Conservation (phyloP, 2,797 vertebrate genomes). For the Trichosurus vulpecula region DNA sequence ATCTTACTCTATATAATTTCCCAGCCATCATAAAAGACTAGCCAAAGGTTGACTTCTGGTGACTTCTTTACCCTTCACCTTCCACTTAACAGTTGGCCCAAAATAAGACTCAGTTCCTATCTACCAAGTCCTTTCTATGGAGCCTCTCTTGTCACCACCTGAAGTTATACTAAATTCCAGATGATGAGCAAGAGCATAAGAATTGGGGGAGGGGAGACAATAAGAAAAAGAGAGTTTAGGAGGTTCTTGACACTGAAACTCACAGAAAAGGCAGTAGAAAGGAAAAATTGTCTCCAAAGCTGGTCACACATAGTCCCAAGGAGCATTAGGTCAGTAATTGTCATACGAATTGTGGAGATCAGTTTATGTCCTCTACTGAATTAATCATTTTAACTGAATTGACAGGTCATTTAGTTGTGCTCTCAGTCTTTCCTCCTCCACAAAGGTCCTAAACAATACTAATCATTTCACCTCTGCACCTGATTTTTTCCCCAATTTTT, state of each 20-base stretch:
- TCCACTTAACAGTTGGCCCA: slow-evolving; percentile 60
- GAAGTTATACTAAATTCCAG: slow-evolving; percentile 30
- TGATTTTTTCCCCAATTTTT: neutral
- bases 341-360: neutral
- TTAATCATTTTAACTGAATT: neutral
- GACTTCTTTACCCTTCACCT: slow-evolving; percentile 59
- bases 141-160: slow-evolving; percentile 59
- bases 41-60: slow-evolving; percentile 49
- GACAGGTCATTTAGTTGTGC: neutral
- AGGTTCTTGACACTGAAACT: neutral
- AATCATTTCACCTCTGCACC: neutral
- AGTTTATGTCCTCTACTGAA: neutral
- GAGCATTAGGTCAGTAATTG: neutral
- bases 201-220: neutral
- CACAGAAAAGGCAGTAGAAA: neutral
- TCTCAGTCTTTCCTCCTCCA: neutral
- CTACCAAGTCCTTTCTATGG: slow-evolving; percentile 27
- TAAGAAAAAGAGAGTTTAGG: slow-evolving; percentile 24
- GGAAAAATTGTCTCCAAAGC: neutral
- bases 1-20: slow-evolving; percentile 62
- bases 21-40: slow-evolving; percentile 41
- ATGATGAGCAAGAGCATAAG: neutral
- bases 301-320: neutral
- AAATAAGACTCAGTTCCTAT: slow-evolving; percentile 54
- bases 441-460: neutral